phyloP scores from a whole-genome alignment of 2,888 invertebrate species.

The Acholoe squamosa region DNA sequence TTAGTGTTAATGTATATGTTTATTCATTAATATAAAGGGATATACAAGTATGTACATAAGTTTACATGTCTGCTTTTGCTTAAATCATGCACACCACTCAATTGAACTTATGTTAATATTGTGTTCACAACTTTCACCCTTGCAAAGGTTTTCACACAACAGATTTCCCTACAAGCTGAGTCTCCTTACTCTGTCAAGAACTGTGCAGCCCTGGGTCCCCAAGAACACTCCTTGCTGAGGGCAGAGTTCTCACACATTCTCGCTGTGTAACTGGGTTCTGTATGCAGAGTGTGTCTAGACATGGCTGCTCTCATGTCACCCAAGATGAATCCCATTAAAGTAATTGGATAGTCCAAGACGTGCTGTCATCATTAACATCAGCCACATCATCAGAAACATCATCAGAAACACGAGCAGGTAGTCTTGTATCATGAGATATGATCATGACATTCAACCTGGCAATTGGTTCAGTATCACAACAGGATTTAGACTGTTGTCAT shows the following conservation, averaged over 20 bases:
- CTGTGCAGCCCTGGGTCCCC: slow-evolving; percentile 38
- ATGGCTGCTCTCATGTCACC: slow-evolving; percentile 43
- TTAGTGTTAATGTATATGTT: too few relatives aligned
- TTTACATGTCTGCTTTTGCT: too few relatives aligned
- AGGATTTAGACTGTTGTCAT: background rate
- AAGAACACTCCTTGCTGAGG: slow-evolving; percentile 20
- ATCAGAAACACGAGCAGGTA: background rate
- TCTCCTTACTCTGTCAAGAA: slow-evolving; percentile 51
- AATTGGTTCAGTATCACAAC: background rate
- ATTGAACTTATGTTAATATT: too few relatives aligned
- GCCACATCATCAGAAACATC: background rate
- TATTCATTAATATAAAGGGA: too few relatives aligned
- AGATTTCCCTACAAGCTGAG: slow-evolving; percentile 42
- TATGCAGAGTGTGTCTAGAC: slow-evolving; percentile 32
- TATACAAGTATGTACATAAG: too few relatives aligned
- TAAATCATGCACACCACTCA: too few relatives aligned
- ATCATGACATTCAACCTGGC: slow-evolving; percentile 39
- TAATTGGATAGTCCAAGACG: slow-evolving; percentile 26
- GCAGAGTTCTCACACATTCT: slow-evolving; percentile 60
- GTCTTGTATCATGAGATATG: slow-evolving; percentile 42
- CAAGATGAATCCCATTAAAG: slow-evolving; percentile 48
- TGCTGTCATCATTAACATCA: background rate
- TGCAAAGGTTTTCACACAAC: slow-evolving; percentile 36
- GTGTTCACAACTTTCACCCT: too few relatives aligned
- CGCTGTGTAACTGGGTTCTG: slow-evolving; percentile 48